Percentiles rank a stretch among this genome's conserved stretches.
Conservation (phyloP, 92 coral and sea anemone genomes). For the Paramuricea clavata region DNA sequence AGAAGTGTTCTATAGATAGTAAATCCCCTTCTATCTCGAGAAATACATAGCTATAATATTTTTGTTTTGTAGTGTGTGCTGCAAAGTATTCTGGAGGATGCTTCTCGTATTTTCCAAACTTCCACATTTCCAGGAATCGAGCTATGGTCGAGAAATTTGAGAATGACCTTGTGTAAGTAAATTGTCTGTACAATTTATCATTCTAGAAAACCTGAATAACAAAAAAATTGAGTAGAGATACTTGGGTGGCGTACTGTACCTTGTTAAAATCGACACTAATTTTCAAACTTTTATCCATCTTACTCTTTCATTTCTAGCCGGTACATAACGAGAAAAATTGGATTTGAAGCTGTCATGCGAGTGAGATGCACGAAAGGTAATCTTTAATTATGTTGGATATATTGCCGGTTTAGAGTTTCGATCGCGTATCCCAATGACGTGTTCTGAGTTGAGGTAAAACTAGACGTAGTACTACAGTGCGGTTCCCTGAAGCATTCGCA, state of each 20-base stretch:
- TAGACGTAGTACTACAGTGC: no score
- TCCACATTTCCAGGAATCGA: conserved; percentile 83
- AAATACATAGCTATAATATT: neutral
- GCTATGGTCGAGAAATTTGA: conserved; percentile 89
- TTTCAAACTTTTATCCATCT: neutral
- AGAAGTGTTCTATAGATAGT: neutral
- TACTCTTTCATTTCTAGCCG: conserved; percentile 72
- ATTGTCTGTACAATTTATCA: neutral
- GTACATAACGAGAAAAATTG: conserved; percentile 93
- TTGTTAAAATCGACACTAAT: neutral
- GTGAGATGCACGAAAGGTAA: conserved; percentile 97
- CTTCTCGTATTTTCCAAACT: conserved; percentile 87
- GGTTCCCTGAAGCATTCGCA: no score
- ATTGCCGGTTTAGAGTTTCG: neutral
- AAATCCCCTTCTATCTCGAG: neutral
- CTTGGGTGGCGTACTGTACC: neutral
- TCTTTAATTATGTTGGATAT: neutral
- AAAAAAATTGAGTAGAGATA: neutral
- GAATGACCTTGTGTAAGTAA: conserved; percentile 88
- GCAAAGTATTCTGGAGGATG: conserved; percentile 99
- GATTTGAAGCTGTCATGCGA: conserved; percentile 99
- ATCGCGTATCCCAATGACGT: neutral
- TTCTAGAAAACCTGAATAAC: neutral
- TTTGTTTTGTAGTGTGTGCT: conserved; percentile 86
- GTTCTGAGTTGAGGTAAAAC: no score